These are phyloP conservation scores for cat (Felis catus) DNA, from an alignment of 2,113 vertebrate species.

Conservation along the genomic window F.catus_Fca126_mat1.0 CM031417.1:56311001-56311500, in stretches of 20 bases:
- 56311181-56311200: too few relatives aligned
- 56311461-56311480: neutral
- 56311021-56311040: conserved; percentile 60
- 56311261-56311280: too few relatives aligned
- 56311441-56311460: neutral
- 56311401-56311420: neutral
- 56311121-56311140: too few relatives aligned
- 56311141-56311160: too few relatives aligned
- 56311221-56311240: too few relatives aligned
- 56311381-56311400: conserved; percentile 35
- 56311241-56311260: too few relatives aligned
- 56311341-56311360: conserved; percentile 38
- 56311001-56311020: conserved; percentile 61
- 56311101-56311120: neutral
- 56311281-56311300: too few relatives aligned
- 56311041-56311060: conserved; percentile 65
- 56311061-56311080: conserved; percentile 57
- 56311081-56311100: conserved; percentile 35
- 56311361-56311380: neutral
- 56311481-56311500: neutral
- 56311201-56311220: too few relatives aligned
- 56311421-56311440: neutral
- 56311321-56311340: neutral
- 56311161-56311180: too few relatives aligned
- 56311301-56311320: too few relatives aligned